phyloP scores from a whole-genome alignment of 1,140 invertebrate species.

The Hydropsyche tenuis region DNA sequence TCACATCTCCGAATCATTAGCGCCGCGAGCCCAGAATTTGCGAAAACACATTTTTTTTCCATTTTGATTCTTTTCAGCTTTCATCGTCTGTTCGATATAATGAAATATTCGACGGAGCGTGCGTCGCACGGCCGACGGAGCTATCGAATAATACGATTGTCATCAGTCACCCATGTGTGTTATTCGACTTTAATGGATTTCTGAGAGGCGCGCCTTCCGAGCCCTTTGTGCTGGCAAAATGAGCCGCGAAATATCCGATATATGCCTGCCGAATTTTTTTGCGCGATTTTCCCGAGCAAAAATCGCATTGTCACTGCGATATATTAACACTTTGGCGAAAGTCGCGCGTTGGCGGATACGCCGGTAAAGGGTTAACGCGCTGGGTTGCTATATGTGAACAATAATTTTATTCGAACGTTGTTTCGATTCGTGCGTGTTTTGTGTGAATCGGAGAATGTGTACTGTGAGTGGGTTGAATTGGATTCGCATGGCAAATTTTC shows the following conservation, averaged over 20 bases:
- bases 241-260: constrained; percentile 18
- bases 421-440: too few species aligned
- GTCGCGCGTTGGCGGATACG: not conserved
- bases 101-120: not conserved
- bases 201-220: not conserved
- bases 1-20: too few species aligned
- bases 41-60: too few species aligned
- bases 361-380: not conserved
- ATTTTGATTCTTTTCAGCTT: too few species aligned
- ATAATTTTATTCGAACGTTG: too few species aligned
- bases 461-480: too few species aligned
- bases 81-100: not conserved
- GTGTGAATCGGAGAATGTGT: too few species aligned
- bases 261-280: too few species aligned
- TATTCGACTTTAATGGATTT: constrained; percentile 20
- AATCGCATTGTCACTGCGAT: constrained; percentile 4
- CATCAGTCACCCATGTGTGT: constrained; percentile 20
- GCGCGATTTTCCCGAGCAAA: not conserved
- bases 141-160: constrained; percentile 14
- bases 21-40: too few species aligned
- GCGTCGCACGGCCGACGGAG: not conserved
- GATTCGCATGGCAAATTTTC: too few species aligned
- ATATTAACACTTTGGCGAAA: not conserved
- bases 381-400: too few species aligned
- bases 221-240: not conserved